Evolutionary conservation across 1,140 invertebrate genomes (phyloP), one percentile per base, ranked within the genome.

Genomic region (Ceratosolen solmsi): DNA sequence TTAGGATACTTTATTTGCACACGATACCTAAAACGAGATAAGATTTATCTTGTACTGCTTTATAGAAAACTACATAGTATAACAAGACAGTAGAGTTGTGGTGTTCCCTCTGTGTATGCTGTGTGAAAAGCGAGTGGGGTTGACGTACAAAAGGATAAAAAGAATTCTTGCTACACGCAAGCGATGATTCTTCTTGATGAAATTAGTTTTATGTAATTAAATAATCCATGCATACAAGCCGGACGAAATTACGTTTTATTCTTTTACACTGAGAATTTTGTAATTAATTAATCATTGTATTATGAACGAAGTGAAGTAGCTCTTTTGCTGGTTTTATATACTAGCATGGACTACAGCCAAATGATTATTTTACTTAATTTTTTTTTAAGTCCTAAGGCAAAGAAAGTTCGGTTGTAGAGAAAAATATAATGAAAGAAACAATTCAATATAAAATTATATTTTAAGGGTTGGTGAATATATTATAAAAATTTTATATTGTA

Each of bases 1-100:
- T 89, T 89, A 88, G 85, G 84, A 83, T 84, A 87, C 84, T 86
- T 85, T 86, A 83, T 85, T 87, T 82, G 79, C 79, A 79, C 82
- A 86, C 84, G 85, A 86, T 85, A 82, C 84, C 71, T 80, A 80
- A 25, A 36, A 33, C 71, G 76, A 84, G 84, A 84, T 83, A 78
- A 86, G 85, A 86, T 85, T 86, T 84, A 86, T 85, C 83, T 85
- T 83, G 82, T 72, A 51, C 81, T 60, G 71, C 60, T 74, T 74
- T 79, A 83, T 74, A 83, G 56, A 51, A 79, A 79, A 68, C 33
- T 82, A 72, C 74, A 74, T 74, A 27, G 54, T 58, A 30, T 13
- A 36, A 58, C 41, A 60, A 75, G 41, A 13, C 41, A 46, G 27
- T 54, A 72, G 68, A 80, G 71, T 49, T 54, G 41, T 63, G 56